Conservation (phyloP, 2,113 vertebrate genomes). For the Arvicanthis niloticus region DNA sequence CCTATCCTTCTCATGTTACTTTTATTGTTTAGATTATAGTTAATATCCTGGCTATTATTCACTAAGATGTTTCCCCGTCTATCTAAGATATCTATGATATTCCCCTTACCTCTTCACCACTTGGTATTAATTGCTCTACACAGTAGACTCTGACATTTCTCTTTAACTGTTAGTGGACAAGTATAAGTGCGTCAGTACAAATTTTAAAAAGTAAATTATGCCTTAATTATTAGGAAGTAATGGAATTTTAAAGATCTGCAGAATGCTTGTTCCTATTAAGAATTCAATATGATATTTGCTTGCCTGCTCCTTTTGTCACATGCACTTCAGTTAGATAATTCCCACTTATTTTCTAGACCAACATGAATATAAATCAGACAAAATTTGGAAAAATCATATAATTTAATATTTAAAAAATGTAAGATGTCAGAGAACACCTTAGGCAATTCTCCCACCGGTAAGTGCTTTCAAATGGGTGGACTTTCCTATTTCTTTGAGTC, state of each 20-base stretch:
- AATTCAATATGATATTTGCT: constrained; percentile 21
- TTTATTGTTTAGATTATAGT: background rate
- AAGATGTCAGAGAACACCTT: background rate
- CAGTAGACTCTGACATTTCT: background rate
- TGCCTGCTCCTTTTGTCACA: background rate
- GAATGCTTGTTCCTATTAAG: background rate
- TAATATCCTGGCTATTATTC: background rate
- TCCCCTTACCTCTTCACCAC: background rate
- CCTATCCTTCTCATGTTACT: background rate
- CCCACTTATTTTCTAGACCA: background rate
- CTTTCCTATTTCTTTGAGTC: background rate
- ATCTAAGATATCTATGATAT: too few species aligned
- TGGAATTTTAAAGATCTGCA: background rate
- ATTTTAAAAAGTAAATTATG: background rate
- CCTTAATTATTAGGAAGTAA: background rate
- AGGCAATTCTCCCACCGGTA: background rate
- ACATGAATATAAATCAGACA: background rate
- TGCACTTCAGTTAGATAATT: background rate
- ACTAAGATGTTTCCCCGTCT: background rate
- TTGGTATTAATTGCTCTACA: background rate
- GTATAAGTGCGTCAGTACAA: background rate
- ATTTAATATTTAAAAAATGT: background rate
- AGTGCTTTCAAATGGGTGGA: background rate
- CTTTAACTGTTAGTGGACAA: background rate
- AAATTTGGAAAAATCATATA: background rate